phyloP scores from a whole-genome alignment of 2,113 vertebrate species.

The Eulacestoma nigropectus region DNA sequence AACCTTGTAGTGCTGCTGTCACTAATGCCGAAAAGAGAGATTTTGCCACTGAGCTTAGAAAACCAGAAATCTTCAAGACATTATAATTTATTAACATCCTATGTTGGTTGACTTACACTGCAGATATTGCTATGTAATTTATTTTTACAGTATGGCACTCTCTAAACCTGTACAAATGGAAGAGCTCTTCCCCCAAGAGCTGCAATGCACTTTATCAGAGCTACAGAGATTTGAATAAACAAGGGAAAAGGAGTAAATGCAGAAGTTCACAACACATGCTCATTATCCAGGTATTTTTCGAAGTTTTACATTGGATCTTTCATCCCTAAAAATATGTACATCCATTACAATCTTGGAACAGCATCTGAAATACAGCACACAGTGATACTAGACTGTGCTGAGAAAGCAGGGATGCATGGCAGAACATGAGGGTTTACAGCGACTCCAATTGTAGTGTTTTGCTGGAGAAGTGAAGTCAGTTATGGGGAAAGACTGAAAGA shows the following conservation, averaged over 20 bases:
- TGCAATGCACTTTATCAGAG: not conserved
- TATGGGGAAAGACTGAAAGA: not conserved
- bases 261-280: not conserved
- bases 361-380: not conserved
- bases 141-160: not conserved
- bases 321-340: not conserved
- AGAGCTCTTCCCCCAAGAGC: not conserved
- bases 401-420: not conserved
- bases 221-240: not conserved
- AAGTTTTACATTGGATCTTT: not conserved
- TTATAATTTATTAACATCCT: not conserved
- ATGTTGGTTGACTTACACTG: not conserved
- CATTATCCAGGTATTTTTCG: not conserved
- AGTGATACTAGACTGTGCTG: not conserved
- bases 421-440: not conserved
- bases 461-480: not conserved
- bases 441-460: not conserved
- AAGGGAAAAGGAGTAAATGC: not conserved
- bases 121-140: not conserved
- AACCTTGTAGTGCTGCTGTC: not conserved
- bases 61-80: not conserved
- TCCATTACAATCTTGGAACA: not conserved
- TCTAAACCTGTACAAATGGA: not conserved
- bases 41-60: not conserved
- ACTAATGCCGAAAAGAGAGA: not conserved